phyloP scores from a whole-genome alignment of 2,888 invertebrate species.

The Drosophila monieri region DNA sequence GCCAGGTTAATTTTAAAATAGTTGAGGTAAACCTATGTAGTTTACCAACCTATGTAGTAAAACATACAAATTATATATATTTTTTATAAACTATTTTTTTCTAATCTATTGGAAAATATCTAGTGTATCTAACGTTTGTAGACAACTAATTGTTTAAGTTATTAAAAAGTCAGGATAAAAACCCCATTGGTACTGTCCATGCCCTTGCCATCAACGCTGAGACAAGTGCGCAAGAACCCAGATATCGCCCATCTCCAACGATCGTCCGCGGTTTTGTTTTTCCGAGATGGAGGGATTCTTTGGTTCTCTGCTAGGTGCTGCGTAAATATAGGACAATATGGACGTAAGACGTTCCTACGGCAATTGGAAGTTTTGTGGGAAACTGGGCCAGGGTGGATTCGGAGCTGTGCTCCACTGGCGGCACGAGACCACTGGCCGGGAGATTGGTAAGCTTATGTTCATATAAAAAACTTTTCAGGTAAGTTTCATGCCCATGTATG shows the following conservation, averaged over 20 bases:
- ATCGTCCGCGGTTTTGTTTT: conserved; percentile 6
- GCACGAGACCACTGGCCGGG: conserved; percentile 86
- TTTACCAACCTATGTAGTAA: too few species aligned
- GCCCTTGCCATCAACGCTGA: neutral
- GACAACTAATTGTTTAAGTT: neutral
- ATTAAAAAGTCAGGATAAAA: neutral
- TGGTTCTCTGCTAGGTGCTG: neutral
- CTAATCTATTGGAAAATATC: too few species aligned
- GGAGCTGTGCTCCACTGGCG: conserved; percentile 90
- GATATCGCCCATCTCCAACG: conserved; percentile 8
- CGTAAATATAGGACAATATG: neutral
- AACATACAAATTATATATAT: too few species aligned
- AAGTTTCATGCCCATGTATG: neutral
- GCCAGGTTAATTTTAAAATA: neutral
- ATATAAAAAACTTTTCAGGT: conserved; percentile 8
- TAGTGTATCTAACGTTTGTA: too few species aligned
- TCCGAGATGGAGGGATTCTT: conserved; percentile 20
- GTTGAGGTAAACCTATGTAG: too few species aligned
- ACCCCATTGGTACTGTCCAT: neutral
- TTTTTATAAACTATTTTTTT: too few species aligned
- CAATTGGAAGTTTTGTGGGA: conserved; percentile 85
- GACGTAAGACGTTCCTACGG: conserved; percentile 22
- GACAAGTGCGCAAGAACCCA: neutral
- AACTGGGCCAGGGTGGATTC: conserved; percentile 90
- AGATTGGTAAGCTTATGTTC: conserved; percentile 85